A percentile compares a stretch with the other conserved stretches of the same genome.
Evolutionary conservation across 30 jellyfish, hydroid and myxozoan species (phyloP).

Genomic region (Morbakka virulenta): DNA sequence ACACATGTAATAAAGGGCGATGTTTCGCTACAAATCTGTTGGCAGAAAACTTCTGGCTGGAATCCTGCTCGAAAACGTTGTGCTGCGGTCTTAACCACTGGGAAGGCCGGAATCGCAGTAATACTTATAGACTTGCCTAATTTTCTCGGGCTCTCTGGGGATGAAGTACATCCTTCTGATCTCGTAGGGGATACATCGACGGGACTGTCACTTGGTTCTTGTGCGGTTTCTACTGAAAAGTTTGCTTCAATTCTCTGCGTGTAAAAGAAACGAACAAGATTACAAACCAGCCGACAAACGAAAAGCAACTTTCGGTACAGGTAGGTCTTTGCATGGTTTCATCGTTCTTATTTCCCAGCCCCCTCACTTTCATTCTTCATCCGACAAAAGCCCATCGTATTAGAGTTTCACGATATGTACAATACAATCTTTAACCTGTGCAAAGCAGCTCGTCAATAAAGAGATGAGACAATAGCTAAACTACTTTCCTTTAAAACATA

Average conservation of each 20-base stretch:
- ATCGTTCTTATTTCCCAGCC: too few species aligned
- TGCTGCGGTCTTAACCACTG: conserved; percentile 40
- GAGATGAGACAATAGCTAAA: too few species aligned
- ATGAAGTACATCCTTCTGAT: background rate
- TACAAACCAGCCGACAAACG: background rate
- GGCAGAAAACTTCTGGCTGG: conserved; percentile 84
- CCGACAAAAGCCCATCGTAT: too few species aligned
- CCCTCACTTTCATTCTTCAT: too few species aligned
- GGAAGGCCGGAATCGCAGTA: conserved; percentile 24
- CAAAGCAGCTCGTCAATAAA: too few species aligned
- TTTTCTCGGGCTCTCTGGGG: background rate
- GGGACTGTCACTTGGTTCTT: conserved; percentile 76
- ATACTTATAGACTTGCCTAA: background rate
- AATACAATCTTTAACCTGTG: too few species aligned
- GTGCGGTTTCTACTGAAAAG: conserved; percentile 72
- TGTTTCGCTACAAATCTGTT: conserved; percentile 81
- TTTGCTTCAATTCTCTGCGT: conserved; percentile 78
- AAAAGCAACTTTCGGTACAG: background rate
- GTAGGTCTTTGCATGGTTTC: too few species aligned
- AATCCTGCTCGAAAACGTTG: conserved; percentile 86
- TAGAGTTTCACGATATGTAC: too few species aligned
- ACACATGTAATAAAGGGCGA: conserved; percentile 73
- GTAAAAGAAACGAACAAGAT: background rate
- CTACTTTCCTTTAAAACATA: too few species aligned
- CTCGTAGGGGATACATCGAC: conserved; percentile 24